These are phyloP conservation scores for Osmoderma eremita DNA, from an alignment of 2,888 invertebrate species.

Conservation along the genomic window DNA sequence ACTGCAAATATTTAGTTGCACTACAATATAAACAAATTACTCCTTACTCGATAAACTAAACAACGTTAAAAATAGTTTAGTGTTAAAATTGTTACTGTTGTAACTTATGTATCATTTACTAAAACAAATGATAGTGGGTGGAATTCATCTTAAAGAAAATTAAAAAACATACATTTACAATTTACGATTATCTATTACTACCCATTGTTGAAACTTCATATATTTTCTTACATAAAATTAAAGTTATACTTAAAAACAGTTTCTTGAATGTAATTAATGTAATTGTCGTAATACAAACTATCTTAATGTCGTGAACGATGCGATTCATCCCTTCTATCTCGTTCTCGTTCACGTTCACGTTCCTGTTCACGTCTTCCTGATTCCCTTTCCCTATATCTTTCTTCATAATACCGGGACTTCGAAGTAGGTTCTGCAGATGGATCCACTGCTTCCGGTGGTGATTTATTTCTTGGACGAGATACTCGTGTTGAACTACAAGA, in stretches of 20 bases:
- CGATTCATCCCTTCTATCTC: constrained; percentile 75
- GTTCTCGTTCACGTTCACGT: constrained; percentile 72
- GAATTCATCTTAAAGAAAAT: too few species aligned
- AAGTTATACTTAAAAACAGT: constrained; percentile 22
- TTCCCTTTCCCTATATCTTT: constrained; percentile 80
- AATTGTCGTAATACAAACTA: constrained; percentile 8
- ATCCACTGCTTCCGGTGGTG: constrained; percentile 69
- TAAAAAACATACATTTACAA: constrained; percentile 14
- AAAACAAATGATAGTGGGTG: not conserved
- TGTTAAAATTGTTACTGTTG: not conserved
- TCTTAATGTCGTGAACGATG: constrained; percentile 75
- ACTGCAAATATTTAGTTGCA: constrained; percentile 1
- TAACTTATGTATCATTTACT: not conserved
- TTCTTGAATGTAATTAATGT: constrained; percentile 20
- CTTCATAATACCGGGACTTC: constrained; percentile 84
- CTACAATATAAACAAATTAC: too few species aligned
- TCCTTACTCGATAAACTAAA: not conserved
- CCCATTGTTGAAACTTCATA: constrained; percentile 1
- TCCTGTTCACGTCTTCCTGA: constrained; percentile 71
- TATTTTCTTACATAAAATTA: constrained; percentile 12
- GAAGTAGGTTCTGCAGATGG: constrained; percentile 63
- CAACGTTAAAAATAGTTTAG: too few species aligned
- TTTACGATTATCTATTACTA: constrained; percentile 3
- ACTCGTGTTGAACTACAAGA: constrained; percentile 50
- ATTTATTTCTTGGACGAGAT: constrained; percentile 69